phyloP scores from a whole-genome alignment of 1,140 invertebrate species.

The Globodera rostochiensis region DNA sequence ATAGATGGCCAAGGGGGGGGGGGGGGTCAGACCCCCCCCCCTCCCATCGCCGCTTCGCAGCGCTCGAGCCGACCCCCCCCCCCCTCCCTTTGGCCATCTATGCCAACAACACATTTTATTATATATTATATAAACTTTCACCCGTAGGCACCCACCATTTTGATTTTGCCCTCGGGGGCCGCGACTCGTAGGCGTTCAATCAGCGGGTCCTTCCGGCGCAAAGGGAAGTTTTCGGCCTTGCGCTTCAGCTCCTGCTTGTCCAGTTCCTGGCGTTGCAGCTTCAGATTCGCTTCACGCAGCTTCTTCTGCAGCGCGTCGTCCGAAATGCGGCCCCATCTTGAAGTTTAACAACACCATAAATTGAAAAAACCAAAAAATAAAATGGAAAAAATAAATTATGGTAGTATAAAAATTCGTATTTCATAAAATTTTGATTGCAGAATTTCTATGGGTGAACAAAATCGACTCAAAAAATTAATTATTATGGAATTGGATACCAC shows the following conservation, averaged over 20 bases:
- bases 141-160: slow-evolving; percentile 3
- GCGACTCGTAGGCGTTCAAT: slow-evolving; percentile 1
- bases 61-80: too few relatives aligned
- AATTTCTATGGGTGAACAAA: neutral
- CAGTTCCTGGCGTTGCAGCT: neutral
- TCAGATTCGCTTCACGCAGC: slow-evolving; percentile 6
- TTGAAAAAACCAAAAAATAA: neutral
- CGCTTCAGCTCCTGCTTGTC: slow-evolving; percentile 14
- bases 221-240: slow-evolving; percentile 11
- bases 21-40: too few relatives aligned
- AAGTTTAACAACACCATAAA: neutral
- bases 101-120: neutral
- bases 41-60: too few relatives aligned
- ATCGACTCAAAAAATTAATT: neutral
- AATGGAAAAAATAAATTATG: neutral
- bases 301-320: slow-evolving; percentile 18
- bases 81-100: too few relatives aligned
- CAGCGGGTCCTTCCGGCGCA: slow-evolving; percentile 21
- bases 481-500: too few relatives aligned
- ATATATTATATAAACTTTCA: neutral
- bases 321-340: neutral
- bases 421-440: neutral
- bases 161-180: slow-evolving; percentile 26
- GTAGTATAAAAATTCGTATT: neutral
- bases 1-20: too few relatives aligned